Conservation (phyloP, 1,140 invertebrate genomes). For the Euura lappo region DNA sequence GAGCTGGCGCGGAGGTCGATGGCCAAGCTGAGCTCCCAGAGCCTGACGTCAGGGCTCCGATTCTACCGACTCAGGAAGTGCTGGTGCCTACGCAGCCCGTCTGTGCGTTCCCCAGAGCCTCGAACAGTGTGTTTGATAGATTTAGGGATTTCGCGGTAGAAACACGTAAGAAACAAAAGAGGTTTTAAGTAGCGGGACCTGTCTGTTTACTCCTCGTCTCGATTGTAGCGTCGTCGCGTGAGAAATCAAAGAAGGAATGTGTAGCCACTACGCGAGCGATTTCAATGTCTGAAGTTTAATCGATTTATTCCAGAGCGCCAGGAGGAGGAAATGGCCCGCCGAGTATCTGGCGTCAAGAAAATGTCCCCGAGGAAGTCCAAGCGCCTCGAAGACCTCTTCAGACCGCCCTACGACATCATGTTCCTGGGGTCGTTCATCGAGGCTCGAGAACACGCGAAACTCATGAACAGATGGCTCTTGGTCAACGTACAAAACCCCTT, state of each 20-base stretch:
- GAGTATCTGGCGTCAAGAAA: slow-evolving; percentile 51
- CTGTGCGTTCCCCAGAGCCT: slow-evolving; percentile 53
- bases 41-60: slow-evolving; percentile 67
- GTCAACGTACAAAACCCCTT: slow-evolving; percentile 80
- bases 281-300: too few relatives aligned
- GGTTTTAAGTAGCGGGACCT: not conserved
- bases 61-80: slow-evolving; percentile 69
- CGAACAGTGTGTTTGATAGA: slow-evolving; percentile 69
- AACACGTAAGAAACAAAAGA: slow-evolving; percentile 58
- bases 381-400: slow-evolving; percentile 76
- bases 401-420: slow-evolving; percentile 77
- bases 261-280: slow-evolving; percentile 1
- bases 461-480: slow-evolving; percentile 74
- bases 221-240: not conserved
- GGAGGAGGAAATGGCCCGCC: slow-evolving; percentile 56
- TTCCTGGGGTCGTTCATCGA: slow-evolving; percentile 71
- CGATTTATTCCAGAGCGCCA: slow-evolving; percentile 50
- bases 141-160: slow-evolving; percentile 73
- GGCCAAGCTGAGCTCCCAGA: slow-evolving; percentile 35
- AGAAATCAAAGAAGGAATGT: not conserved
- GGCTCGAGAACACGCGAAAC: slow-evolving; percentile 68
- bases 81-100: slow-evolving; percentile 52
- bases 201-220: not conserved
- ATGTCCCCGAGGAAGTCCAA: slow-evolving; percentile 47
- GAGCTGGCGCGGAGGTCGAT: slow-evolving; percentile 27